A percentile compares a stretch with the other conserved stretches of the same genome.
These are phyloP conservation scores for Holacanthus passer DNA, from an alignment of 2,113 vertebrate species.

Conservation along the genomic window DNA sequence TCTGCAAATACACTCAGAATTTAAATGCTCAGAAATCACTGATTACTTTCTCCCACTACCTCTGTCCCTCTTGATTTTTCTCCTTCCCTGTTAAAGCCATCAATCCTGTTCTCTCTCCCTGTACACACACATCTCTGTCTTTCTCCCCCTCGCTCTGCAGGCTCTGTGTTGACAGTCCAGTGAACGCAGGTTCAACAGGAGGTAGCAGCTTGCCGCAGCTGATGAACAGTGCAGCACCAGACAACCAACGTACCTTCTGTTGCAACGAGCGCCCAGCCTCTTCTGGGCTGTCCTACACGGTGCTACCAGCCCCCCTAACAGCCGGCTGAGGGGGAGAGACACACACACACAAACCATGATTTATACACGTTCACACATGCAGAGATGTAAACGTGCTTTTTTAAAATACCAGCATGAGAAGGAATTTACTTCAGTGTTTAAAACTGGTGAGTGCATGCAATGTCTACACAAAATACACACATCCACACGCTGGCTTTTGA, in stretches of 20 bases:
- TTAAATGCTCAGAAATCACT: not conserved
- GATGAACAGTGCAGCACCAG: conserved; percentile 42
- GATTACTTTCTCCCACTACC: not conserved
- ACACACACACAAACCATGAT: conserved; percentile 8
- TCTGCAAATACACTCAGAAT: not conserved
- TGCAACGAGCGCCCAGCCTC: conserved; percentile 16
- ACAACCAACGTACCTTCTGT: conserved; percentile 56
- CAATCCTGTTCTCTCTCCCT: not conserved
- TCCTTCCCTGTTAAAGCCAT: not conserved
- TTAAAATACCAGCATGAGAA: not conserved
- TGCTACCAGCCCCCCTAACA: conserved; percentile 23
- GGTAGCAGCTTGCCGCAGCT: conserved; percentile 32
- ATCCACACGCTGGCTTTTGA: no score
- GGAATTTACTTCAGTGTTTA: not conserved
- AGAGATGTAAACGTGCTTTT: not conserved
- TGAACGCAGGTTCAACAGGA: conserved; percentile 38
- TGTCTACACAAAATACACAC: not conserved
- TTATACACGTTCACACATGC: conserved; percentile 12
- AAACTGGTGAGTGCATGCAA: not conserved
- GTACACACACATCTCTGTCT: not conserved
- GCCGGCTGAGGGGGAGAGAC: not conserved
- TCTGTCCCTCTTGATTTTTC: not conserved
- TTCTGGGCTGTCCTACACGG: conserved; percentile 12
- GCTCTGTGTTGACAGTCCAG: conserved; percentile 20
- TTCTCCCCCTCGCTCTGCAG: not conserved